Evolutionary conservation across 2,888 invertebrate genomes (phyloP).

Genomic region (Drosophila buzzatii): DNA sequence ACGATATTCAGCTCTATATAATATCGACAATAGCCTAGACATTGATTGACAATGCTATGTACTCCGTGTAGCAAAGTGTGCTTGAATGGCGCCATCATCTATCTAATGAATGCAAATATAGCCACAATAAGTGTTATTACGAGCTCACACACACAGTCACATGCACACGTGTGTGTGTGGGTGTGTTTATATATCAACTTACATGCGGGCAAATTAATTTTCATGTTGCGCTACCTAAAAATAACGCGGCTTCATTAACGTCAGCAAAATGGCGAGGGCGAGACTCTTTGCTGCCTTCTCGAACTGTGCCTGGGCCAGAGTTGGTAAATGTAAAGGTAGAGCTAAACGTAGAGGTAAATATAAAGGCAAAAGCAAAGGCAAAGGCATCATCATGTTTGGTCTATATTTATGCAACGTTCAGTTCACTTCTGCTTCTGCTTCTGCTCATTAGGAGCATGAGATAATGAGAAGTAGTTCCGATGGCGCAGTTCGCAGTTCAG

Average conservation of each 20-base stretch:
- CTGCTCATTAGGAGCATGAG: slow-evolving; percentile 8
- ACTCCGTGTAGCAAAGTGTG: background rate
- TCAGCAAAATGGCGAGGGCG: slow-evolving; percentile 24
- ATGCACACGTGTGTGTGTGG: slow-evolving; percentile 1
- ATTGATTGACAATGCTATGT: background rate
- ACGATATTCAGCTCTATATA: background rate
- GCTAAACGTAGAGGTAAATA: background rate
- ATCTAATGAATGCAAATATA: slow-evolving; percentile 65
- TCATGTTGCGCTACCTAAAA: slow-evolving; percentile 59
- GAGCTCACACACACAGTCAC: slow-evolving; percentile 14
- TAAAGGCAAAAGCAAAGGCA: background rate
- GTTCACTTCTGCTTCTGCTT: slow-evolving; percentile 13
- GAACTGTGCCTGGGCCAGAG: background rate
- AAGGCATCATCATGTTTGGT: slow-evolving; percentile 6
- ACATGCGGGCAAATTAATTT: slow-evolving; percentile 54
- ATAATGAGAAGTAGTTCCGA: slow-evolving; percentile 13
- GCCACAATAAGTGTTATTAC: slow-evolving; percentile 56
- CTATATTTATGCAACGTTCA: slow-evolving; percentile 38
- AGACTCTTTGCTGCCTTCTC: background rate
- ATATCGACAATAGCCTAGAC: background rate
- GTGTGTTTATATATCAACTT: slow-evolving; percentile 12
- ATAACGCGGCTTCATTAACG: slow-evolving; percentile 61
- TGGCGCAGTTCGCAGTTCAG: background rate
- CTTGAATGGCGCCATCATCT: slow-evolving; percentile 45
- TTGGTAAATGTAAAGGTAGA: background rate